Evolutionary conservation across 2,113 vertebrate genomes (phyloP).

Genomic region (Onychorhynchus coronatus): DNA sequence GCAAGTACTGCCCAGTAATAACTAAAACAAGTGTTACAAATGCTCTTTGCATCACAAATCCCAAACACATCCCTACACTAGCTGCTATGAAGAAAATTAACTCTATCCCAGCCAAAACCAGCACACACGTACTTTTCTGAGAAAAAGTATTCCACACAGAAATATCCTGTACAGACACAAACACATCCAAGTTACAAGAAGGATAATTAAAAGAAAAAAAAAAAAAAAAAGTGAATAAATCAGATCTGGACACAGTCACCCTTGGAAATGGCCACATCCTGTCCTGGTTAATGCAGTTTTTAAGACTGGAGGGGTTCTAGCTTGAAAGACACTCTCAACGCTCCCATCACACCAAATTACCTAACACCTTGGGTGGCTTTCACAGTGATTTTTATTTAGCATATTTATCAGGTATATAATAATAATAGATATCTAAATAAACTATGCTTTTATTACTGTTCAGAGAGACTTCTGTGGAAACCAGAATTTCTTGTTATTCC

Average conservation of each 20-base stretch:
- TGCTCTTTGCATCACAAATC: neutral
- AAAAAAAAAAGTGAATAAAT: neutral
- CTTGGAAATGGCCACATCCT: neutral
- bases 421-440: neutral
- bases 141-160: neutral
- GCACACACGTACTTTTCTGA: neutral
- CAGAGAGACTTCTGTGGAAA: neutral
- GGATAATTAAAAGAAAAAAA: neutral
- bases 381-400: neutral
- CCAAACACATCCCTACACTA: neutral
- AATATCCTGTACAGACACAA: neutral
- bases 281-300: neutral
- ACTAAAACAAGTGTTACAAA: neutral
- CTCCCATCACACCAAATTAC: neutral
- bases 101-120: neutral
- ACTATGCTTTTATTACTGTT: neutral
- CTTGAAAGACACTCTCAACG: neutral
- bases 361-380: neutral
- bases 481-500: neutral
- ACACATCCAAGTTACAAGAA: neutral
- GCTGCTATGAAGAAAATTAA: neutral
- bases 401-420: neutral
- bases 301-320: neutral
- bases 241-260: neutral
- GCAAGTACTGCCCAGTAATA: neutral